phyloP scores from a whole-genome alignment of 2,888 invertebrate species.

The Pocota personata region DNA sequence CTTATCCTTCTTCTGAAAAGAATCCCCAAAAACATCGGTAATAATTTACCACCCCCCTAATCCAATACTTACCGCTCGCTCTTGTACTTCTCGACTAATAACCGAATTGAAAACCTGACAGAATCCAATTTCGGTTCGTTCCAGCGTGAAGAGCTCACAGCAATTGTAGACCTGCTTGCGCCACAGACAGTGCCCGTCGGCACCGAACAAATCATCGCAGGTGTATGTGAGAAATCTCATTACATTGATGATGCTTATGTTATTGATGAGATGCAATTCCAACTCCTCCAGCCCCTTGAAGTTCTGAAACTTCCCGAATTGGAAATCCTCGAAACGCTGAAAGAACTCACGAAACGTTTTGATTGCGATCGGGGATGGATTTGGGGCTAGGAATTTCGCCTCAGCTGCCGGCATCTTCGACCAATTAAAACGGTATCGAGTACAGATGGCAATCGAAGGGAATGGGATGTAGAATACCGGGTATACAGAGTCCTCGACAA shows the following conservation, averaged over 20 bases:
- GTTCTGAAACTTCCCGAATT: slow-evolving; percentile 76
- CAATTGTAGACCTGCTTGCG: slow-evolving; percentile 81
- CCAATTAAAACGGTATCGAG: slow-evolving; percentile 79
- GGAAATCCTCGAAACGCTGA: slow-evolving; percentile 73
- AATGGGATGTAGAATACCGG: slow-evolving; percentile 79
- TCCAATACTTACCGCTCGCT: slow-evolving; percentile 74
- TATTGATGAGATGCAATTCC: slow-evolving; percentile 76
- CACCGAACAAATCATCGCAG: slow-evolving; percentile 81
- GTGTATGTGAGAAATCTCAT: slow-evolving; percentile 74
- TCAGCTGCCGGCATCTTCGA: slow-evolving; percentile 76
- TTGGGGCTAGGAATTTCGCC: slow-evolving; percentile 76
- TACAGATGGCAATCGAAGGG: slow-evolving; percentile 80
- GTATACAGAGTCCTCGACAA: slow-evolving; percentile 78
- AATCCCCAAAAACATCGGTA: slow-evolving; percentile 1
- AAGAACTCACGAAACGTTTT: slow-evolving; percentile 77
- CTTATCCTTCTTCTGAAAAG: slow-evolving; percentile 75
- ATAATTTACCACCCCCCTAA: background rate
- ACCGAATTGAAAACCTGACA: slow-evolving; percentile 83
- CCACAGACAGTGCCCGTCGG: slow-evolving; percentile 81
- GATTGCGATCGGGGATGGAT: slow-evolving; percentile 73
- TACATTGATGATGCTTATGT: slow-evolving; percentile 77
- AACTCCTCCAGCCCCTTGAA: slow-evolving; percentile 57
- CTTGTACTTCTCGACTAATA: slow-evolving; percentile 73
- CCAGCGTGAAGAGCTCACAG: slow-evolving; percentile 82
- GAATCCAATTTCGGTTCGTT: slow-evolving; percentile 83